A percentile compares a stretch with the other conserved stretches of the same genome.
Evolutionary conservation across 2,113 vertebrate genomes (phyloP).

Genomic region (Myrmophylax atrothorax): DNA sequence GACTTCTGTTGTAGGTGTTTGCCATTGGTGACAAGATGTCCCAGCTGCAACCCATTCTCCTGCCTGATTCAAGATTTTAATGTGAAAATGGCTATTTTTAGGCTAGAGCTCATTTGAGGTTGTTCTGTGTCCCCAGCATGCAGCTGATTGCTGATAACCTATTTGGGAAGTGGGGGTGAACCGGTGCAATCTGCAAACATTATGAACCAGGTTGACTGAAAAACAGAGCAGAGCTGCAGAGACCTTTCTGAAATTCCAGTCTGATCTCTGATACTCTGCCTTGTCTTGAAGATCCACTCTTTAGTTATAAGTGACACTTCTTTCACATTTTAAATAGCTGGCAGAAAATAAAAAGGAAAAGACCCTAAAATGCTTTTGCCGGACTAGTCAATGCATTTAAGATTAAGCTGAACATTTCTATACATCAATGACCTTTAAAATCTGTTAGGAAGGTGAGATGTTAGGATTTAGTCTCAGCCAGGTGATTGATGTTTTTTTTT

Average conservation of each 20-base stretch:
- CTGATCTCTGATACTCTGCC: slow-evolving; percentile 10
- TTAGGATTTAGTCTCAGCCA: slow-evolving; percentile 64
- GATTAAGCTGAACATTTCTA: slow-evolving; percentile 65
- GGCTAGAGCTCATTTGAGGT: slow-evolving; percentile 58
- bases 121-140: slow-evolving; percentile 61
- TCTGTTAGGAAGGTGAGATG: slow-evolving; percentile 64
- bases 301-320: slow-evolving; percentile 37
- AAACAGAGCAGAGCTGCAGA: slow-evolving; percentile 50
- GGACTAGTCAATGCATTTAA: slow-evolving; percentile 58
- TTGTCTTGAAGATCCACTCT: slow-evolving; percentile 38
- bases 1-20: slow-evolving; percentile 24
- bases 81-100: slow-evolving; percentile 80
- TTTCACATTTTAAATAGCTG: slow-evolving; percentile 61
- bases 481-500: slow-evolving; percentile 62
- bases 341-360: slow-evolving; percentile 43
- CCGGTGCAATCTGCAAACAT: slow-evolving; percentile 71
- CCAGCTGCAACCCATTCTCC: slow-evolving; percentile 49
- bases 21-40: slow-evolving; percentile 43
- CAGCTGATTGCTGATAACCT: slow-evolving; percentile 75
- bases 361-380: slow-evolving; percentile 34
- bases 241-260: slow-evolving; percentile 1
- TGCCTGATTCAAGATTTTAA: slow-evolving; percentile 61
- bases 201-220: slow-evolving; percentile 61
- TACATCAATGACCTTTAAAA: slow-evolving; percentile 67
- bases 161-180: slow-evolving; percentile 41